Evolutionary conservation across 2,888 invertebrate genomes (phyloP), one percentile per base, ranked within the genome.

Genomic region (Limnephilus auricula): DNA sequence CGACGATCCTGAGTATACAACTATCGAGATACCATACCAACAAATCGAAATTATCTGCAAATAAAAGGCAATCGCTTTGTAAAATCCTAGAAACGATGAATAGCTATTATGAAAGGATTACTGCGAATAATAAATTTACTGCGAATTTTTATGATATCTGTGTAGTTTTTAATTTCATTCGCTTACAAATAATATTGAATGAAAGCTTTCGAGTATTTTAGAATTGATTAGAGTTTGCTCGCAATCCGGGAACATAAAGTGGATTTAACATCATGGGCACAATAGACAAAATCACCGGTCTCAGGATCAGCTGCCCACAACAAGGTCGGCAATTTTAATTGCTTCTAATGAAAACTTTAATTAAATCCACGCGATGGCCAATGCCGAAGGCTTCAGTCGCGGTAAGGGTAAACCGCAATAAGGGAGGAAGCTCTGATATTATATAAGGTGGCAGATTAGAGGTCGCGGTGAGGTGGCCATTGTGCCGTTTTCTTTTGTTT

Each of bases 311-410:
- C 37, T 40, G 40, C 85, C 31, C 87, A 25, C n/a, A 31, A 15
- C 87, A 87, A 65, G 50, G 79, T n/a, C n/a, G 34, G 85, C 79
- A 34, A 83, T 80, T 91, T 86, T 91, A 90, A 91, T 91, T 80
- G 87, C 87, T 45, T 86, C 80, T 90, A 91, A 91, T 91, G 89
- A 90, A 91, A 91, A 91, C 86, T 91, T 91, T 91, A 91, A 91
- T 91, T 90, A 91, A 91, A 91, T 79, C 87, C 37, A 80, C 80
- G 87, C 86, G 88, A 65, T 65, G 34, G 80, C n/a, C 15, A 80
- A 79, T n/a, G 31, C 40, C 37, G 82, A 25, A 40, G 89, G 82
- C 34, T 34, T 34, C n/a, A 82, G 37, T 18, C 45, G n/a, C n/a
- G 88, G 83, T 65, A 25, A 88, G 78, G 85, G 85, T 37, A 45